Conservation (phyloP, 1,140 invertebrate genomes). For the Halictus rubicundus region DNA sequence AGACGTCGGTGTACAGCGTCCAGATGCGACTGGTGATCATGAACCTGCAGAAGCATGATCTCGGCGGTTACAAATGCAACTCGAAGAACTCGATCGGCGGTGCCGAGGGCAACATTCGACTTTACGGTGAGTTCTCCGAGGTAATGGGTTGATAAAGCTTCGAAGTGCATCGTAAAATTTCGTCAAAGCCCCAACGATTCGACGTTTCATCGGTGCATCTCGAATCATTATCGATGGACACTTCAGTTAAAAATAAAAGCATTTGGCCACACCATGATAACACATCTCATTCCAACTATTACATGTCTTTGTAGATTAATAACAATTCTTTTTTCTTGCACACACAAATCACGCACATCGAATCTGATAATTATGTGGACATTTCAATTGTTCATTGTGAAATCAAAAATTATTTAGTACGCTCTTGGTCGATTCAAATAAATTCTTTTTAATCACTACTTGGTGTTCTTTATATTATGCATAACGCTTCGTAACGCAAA, state of each 20-base stretch:
- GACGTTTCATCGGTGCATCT: not conserved
- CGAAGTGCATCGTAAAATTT: not conserved
- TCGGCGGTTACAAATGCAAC: conserved; percentile 95
- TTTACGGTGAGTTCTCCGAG: conserved; percentile 87
- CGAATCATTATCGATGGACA: not conserved
- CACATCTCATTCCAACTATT: too few species aligned
- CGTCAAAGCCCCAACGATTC: not conserved
- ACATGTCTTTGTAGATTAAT: too few species aligned
- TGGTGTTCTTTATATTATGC: too few species aligned
- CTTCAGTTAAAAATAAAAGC: not conserved
- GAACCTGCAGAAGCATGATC: conserved; percentile 88
- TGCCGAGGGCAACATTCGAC: conserved; percentile 91
- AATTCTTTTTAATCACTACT: too few species aligned
- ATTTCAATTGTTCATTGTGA: too few species aligned
- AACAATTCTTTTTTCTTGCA: too few species aligned
- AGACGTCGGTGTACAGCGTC: conserved; percentile 88
- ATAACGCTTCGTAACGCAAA: too few species aligned
- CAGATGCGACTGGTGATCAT: conserved; percentile 90
- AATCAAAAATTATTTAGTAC: too few species aligned
- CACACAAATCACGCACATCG: too few species aligned
- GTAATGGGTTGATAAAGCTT: conserved; percentile 17
- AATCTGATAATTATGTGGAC: too few species aligned
- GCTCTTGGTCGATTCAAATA: too few species aligned
- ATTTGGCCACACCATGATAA: not conserved
- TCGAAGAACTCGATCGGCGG: conserved; percentile 95